Evolutionary conservation across 1,140 invertebrate genomes (phyloP), one percentile per base, ranked within the genome.

Genomic region (Cotesia typhae): DNA sequence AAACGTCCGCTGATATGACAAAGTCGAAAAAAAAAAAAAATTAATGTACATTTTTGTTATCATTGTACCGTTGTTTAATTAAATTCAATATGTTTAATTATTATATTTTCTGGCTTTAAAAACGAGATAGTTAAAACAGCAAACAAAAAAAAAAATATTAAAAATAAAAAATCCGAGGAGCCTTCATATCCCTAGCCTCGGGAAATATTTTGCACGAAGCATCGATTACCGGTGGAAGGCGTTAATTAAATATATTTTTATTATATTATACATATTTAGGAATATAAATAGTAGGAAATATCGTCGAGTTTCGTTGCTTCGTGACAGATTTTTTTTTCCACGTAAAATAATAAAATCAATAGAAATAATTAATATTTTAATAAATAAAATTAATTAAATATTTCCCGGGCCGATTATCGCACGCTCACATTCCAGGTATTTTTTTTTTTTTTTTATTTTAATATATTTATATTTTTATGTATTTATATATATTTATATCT

Each of bases 191-290:
- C 37, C 41, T 38, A 41, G 64, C 64, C 64, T n/a, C 17, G 41
- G 47, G 64, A 66, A 66, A 66, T 66, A 66, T 66, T 66, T 66
- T 20, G 9, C 64, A 66, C 64, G 47, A 66, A 66, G 64, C 64
- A 66, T 66, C 64, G 64, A 66, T 66, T 9, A 60, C 61, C 37
- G 36, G 10, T 64, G 61, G 61, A 64, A 64, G 61, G 61, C 61
- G 61, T 64, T 64, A 47, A 47, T 47, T 47, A 47, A 47, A 47
- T 47, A 47, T 47, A 47, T 47, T 47, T 47, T 47, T 47, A 47
- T 47, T 9, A 28, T 28, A 28, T 28, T 10, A 47, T 47, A 47
- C 35, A 38, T 12, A 41, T 64, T 64, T 35, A 41, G 47, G 64
- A 51, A 53, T 51, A 47, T 47, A 53, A 66, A 17, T 64, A 6